phyloP scores from a whole-genome alignment of 1,140 invertebrate species.

The Danaus plexippus region DNA sequence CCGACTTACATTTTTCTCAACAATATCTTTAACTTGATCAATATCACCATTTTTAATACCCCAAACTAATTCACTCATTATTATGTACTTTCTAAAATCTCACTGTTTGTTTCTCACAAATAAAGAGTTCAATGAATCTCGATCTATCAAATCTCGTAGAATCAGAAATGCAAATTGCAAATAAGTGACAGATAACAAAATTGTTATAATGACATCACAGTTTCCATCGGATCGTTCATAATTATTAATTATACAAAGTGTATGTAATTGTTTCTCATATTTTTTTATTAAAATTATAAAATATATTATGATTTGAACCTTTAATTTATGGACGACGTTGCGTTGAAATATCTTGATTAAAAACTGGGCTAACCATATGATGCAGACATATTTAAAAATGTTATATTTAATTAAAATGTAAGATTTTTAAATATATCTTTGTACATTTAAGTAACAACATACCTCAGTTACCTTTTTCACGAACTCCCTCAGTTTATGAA shows the following conservation, averaged over 20 bases:
- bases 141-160: constrained; percentile 11
- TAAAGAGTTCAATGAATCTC: constrained; percentile 13
- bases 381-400: no score
- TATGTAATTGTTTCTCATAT: no score
- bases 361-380: no score
- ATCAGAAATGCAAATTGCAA: constrained; percentile 12
- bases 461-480: no score
- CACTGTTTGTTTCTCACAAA: constrained; percentile 16
- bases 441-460: no score
- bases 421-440: no score
- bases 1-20: constrained; percentile 84
- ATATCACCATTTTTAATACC: constrained; percentile 95
- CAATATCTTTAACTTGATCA: constrained; percentile 89
- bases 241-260: no score
- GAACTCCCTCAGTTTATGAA: no score
- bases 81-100: constrained; percentile 39
- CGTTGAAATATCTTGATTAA: no score
- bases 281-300: not conserved
- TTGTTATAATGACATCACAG: no score
- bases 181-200: not conserved
- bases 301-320: not conserved
- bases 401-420: no score
- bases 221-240: no score
- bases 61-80: constrained; percentile 89
- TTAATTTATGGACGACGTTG: not conserved